Evolutionary conservation across 2,888 invertebrate species (phyloP).

Genomic region (Oxyteleia sp.): DNA sequence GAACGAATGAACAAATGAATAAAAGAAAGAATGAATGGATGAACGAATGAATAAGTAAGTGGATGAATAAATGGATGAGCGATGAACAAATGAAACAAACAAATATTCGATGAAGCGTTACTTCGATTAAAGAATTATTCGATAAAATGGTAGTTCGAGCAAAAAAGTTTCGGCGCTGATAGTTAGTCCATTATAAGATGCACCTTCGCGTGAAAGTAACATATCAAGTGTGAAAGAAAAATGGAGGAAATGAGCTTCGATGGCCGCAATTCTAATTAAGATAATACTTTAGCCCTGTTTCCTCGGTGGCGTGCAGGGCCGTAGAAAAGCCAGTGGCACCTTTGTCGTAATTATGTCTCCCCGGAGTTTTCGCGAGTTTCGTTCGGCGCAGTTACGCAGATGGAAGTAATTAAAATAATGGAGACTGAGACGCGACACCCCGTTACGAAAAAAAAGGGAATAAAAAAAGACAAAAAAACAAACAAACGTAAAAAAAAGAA

Average conservation of each 20-base stretch:
- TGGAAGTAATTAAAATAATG: slow-evolving; percentile 84
- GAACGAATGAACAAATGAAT: too few species aligned
- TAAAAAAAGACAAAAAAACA: background rate
- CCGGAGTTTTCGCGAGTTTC: slow-evolving; percentile 77
- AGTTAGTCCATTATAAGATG: too few species aligned
- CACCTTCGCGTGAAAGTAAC: too few species aligned
- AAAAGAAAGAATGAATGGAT: too few species aligned
- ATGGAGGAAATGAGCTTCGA: slow-evolving; percentile 61
- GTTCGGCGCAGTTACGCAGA: slow-evolving; percentile 78
- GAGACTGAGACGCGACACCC: slow-evolving; percentile 72
- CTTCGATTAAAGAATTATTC: too few species aligned
- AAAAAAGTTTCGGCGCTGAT: too few species aligned
- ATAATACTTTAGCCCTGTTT: slow-evolving; percentile 76
- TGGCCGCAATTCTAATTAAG: slow-evolving; percentile 79
- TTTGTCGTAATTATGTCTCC: slow-evolving; percentile 77
- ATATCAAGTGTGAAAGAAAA: slow-evolving; percentile 48
- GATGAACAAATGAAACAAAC: too few species aligned
- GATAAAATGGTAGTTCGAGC: too few species aligned
- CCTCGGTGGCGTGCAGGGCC: slow-evolving; percentile 43
- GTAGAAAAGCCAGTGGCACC: slow-evolving; percentile 61
- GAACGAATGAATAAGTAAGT: too few species aligned
- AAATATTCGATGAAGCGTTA: too few species aligned
- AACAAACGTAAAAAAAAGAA: background rate
- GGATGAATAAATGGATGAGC: too few species aligned
- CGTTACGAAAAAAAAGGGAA: slow-evolving; percentile 63